These are phyloP conservation scores for Plecotus auritus DNA, from an alignment of 2,113 vertebrate genomes.

Conservation along the genomic window DNA sequence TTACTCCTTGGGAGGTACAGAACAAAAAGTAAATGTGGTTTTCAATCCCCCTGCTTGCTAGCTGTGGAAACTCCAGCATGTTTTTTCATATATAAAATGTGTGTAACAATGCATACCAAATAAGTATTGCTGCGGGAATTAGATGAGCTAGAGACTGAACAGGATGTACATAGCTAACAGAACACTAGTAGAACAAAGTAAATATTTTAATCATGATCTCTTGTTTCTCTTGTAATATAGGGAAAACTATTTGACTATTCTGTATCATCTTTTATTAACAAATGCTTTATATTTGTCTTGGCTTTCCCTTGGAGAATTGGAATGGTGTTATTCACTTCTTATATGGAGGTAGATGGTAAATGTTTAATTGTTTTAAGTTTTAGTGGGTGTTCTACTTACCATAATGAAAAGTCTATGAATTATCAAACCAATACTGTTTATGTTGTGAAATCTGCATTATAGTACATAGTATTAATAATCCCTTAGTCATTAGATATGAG, in stretches of 20 bases:
- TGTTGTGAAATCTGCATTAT: background rate
- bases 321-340: background rate
- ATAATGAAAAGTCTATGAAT: background rate
- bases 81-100: background rate
- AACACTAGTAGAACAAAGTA: background rate
- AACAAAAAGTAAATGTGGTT: background rate
- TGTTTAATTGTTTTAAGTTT: background rate
- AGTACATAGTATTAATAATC: background rate
- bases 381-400: background rate
- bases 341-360: background rate
- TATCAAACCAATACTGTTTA: background rate
- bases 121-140: background rate
- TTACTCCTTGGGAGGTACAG: background rate
- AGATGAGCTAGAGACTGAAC: background rate
- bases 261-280: background rate
- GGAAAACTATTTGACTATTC: background rate
- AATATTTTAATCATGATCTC: background rate
- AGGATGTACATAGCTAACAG: background rate
- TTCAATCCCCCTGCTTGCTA: background rate
- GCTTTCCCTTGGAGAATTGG: background rate
- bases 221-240: background rate
- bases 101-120: background rate
- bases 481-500: background rate
- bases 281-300: background rate
- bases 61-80: background rate